Evolutionary conservation across 2,888 invertebrate genomes (phyloP), one percentile per base, ranked within the genome.

Genomic region (Tipula confusa): DNA sequence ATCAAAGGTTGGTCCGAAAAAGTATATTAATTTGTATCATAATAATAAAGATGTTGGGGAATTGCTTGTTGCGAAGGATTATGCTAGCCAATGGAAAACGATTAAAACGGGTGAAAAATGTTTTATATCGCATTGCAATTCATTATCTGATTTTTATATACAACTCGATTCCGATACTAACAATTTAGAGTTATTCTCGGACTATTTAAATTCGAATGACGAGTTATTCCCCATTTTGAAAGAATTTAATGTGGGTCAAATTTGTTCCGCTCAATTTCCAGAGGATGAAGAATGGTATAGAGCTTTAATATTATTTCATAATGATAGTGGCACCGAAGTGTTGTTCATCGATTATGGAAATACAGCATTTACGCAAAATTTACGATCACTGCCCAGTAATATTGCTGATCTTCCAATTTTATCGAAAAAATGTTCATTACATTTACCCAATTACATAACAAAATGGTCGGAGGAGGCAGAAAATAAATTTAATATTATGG

Each of bases 81-180:
- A 80, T 29, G 80, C 29, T n/a, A 89, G 90, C 24, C 89, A 90
- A 7, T 88, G 92, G 29, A 91, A 92, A 84, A 90, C 91, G 83
- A 89, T 92, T 0, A 89, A 89, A 83, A 91, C 91, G 36, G 92
- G 89, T 33, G 91, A 91, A 86, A 93, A 93, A 0, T 94, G 95
- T 84, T 95, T 93, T 87, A 93, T 95, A 0, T 94, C 94, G 85
- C 94, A 95, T 86, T 91, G 93, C 0, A 94, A 94, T 87, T 93
- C 93, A 0, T 93, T 95, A 0, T 91, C 92, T 0, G 94, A 95
- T 86, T 96, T 96, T 87, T 95, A 94, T 92, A 92, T 96, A 24
- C 96, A 96, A 86, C 90, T 95, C 85, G 95, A 94, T 86, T 92
- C 92, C n/a, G 91, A 92, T 83, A 89, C 90, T 1, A 88, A 89